These are phyloP conservation scores for Lagothrix lagotricha DNA, from an alignment of 2,797 vertebrate genomes.

Conservation along the genomic window DNA sequence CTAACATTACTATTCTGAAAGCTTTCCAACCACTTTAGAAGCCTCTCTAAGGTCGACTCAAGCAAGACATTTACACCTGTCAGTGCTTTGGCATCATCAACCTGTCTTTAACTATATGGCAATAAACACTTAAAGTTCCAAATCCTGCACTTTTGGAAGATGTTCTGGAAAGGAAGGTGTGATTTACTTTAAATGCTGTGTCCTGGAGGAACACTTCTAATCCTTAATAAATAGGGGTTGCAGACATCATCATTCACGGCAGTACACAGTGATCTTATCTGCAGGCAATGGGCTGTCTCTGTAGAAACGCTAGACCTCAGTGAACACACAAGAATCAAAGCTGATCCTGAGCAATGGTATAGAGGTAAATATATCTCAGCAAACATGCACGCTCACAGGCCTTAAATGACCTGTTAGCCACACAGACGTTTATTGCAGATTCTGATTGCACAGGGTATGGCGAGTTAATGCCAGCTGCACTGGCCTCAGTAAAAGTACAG, in stretches of 20 bases:
- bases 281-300: not conserved
- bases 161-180: not conserved
- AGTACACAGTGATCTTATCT: not conserved
- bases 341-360: not conserved
- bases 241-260: not conserved
- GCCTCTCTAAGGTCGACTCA: slow-evolving; percentile 94
- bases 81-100: slow-evolving; percentile 94
- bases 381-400: not conserved
- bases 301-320: not conserved
- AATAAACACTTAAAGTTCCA: slow-evolving; percentile 93
- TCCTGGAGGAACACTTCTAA: not conserved
- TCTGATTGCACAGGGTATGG: not conserved
- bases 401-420: not conserved
- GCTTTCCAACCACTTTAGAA: slow-evolving; percentile 88
- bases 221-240: not conserved
- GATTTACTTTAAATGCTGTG: not conserved
- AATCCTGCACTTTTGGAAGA: slow-evolving; percentile 71
- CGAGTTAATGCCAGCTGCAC: not conserved
- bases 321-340: not conserved
- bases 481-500: not conserved
- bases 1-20: slow-evolving; percentile 93
- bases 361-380: not conserved
- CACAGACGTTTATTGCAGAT: not conserved
- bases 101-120: slow-evolving; percentile 92
- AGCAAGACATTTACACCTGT: slow-evolving; percentile 92